Percentiles rank a stretch among this genome's conserved stretches.
Evolutionary conservation across 2,888 invertebrate genomes (phyloP).

Genomic region (Craniophora ligustri): DNA sequence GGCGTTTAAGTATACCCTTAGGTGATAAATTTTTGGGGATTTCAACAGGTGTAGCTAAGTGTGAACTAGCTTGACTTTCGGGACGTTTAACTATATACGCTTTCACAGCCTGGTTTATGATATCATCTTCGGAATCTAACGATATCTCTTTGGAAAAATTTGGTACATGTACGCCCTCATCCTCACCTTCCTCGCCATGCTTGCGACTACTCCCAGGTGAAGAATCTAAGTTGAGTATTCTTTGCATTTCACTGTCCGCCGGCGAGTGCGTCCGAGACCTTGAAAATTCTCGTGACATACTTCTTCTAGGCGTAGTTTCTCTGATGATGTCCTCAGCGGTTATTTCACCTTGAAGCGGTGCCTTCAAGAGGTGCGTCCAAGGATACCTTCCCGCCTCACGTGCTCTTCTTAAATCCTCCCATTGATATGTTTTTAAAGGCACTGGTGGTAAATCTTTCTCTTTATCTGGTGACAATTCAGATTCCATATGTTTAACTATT

Average conservation of each 20-base stretch:
- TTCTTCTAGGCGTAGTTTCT: slow-evolving; percentile 81
- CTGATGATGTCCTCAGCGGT: slow-evolving; percentile 86
- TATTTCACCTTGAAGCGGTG: slow-evolving; percentile 86
- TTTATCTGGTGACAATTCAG: slow-evolving; percentile 87
- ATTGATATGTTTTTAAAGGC: slow-evolving; percentile 93
- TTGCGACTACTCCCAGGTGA: slow-evolving; percentile 86
- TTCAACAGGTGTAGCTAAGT: slow-evolving; percentile 72
- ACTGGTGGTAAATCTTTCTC: slow-evolving; percentile 89
- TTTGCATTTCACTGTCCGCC: slow-evolving; percentile 74
- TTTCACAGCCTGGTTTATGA: slow-evolving; percentile 64
- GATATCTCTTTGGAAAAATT: slow-evolving; percentile 85
- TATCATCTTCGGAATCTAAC: slow-evolving; percentile 84
- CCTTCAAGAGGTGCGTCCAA: slow-evolving; percentile 93
- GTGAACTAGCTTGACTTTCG: slow-evolving; percentile 67
- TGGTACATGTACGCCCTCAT: slow-evolving; percentile 82
- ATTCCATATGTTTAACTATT: slow-evolving; percentile 85
- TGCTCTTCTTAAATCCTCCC: slow-evolving; percentile 93
- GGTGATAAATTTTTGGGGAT: slow-evolving; percentile 81
- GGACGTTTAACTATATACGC: slow-evolving; percentile 71
- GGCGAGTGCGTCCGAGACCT: slow-evolving; percentile 83
- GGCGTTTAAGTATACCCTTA: slow-evolving; percentile 87
- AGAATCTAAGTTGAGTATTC: slow-evolving; percentile 82
- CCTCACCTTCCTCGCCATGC: slow-evolving; percentile 82
- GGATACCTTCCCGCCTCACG: slow-evolving; percentile 93
- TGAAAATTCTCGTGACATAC: slow-evolving; percentile 84